Base-by-base conservation (phyloP, 2,113 vertebrate species). In the Pelmatolapia mariae region DNA sequence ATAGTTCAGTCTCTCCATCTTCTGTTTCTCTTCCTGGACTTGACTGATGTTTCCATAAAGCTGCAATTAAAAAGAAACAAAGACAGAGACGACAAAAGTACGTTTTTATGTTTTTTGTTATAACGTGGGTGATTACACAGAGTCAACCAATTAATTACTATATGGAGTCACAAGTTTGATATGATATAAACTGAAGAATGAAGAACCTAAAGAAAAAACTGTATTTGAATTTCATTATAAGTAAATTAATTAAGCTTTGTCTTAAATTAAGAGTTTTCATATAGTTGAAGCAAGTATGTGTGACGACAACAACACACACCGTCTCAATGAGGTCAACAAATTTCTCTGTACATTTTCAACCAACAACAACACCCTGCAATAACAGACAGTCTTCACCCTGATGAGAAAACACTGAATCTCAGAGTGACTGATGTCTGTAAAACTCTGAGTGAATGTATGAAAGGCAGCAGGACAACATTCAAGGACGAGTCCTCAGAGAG, bases 1-100 rank as follows among this genome's bases (percentile, higher is more conserved):
- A 8, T 50, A n/a, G n/a, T n/a, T n/a, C n/a, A n/a, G n/a, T 0
- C 1, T 47, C 16, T 50, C 0, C 47, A 18, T 4, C 0, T 19
- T 19, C 47, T 52, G 47, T 52, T 52, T 52, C 47, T 52, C 8
- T 52, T 1, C 0, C 8, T 10, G 0, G 8, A 0, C 18, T 52
- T 19, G 8, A 52, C 8, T 10, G 18, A 19, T 52, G 8, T 3
- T 18, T 52, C 1, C 47, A 52, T 0, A 52, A 52, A 52, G 47
- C 47, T 52, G 47, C 47, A 50, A 50, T 50, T 19, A 52, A 52
- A 52, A 5, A 52, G 1, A 52, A 19, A 52, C 18, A 10, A 50
- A 50, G 1, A 52, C 18, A 52, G 8, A 52, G 8, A 52, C 19
- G 16, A 50, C 3, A 5, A 52, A 52, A 9, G 8, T 19, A 19